phyloP scores from a whole-genome alignment of 2,113 vertebrate genomes.

The Perca flavescens region DNA sequence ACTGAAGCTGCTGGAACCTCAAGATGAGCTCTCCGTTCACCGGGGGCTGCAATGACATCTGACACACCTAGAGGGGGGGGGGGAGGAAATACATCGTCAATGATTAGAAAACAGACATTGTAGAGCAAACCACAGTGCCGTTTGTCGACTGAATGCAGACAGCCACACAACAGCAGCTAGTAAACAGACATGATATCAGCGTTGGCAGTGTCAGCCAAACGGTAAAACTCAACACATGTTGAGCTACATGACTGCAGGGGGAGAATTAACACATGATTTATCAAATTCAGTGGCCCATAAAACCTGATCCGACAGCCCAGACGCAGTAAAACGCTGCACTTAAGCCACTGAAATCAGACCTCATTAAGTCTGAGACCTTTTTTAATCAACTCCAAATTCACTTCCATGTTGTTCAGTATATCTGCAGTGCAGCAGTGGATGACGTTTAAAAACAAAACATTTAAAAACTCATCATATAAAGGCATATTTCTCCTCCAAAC shows the following conservation, averaged over 20 bases:
- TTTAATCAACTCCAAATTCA: constrained; percentile 32
- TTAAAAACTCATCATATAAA: background rate
- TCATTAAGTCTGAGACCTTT: constrained; percentile 50
- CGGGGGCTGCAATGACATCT: constrained; percentile 94
- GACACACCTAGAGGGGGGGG: constrained; percentile 88
- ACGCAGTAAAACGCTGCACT: constrained; percentile 65
- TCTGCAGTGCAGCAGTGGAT: background rate
- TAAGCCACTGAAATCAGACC: constrained; percentile 52
- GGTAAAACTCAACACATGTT: constrained; percentile 64
- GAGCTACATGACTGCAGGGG: constrained; percentile 52
- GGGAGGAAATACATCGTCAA: background rate
- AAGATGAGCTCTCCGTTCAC: constrained; percentile 95
- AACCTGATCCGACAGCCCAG: constrained; percentile 42
- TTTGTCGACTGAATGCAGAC: constrained; percentile 47
- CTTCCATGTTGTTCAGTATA: background rate
- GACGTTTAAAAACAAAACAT: background rate
- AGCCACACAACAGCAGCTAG: constrained; percentile 33
- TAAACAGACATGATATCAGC: constrained; percentile 72
- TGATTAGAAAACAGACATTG: background rate
- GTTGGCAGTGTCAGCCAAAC: constrained; percentile 41
- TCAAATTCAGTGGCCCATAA: constrained; percentile 54
- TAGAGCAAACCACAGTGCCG: constrained; percentile 39
- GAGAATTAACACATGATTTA: constrained; percentile 62
- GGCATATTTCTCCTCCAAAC: background rate
- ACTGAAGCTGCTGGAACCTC: constrained; percentile 96